Evolutionary conservation across 2,113 vertebrate genomes (phyloP).

Genomic region (Corvus cornix): DNA sequence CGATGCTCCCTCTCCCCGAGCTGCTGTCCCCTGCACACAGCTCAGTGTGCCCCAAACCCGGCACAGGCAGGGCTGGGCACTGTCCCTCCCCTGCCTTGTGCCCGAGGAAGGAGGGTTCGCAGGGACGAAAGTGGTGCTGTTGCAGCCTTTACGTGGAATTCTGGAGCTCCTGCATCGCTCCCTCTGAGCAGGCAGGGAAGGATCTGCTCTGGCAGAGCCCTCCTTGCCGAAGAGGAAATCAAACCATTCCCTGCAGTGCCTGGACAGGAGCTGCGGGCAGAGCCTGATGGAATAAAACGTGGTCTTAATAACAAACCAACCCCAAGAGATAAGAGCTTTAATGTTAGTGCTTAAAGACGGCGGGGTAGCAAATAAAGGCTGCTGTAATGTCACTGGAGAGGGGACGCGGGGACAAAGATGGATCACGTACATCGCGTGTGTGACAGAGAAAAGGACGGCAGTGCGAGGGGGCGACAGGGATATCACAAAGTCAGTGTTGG

Average conservation of each 20-base stretch:
- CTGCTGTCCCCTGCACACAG: not conserved
- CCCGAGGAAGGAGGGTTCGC: not conserved
- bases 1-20: not conserved
- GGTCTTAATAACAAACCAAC: constrained; percentile 50
- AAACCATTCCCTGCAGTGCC: not conserved
- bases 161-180: not conserved
- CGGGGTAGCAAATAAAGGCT: constrained; percentile 20
- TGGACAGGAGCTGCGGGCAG: not conserved
- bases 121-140: accelerated
- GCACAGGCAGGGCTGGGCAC: not conserved
- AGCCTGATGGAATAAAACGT: constrained; percentile 34
- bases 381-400: constrained; percentile 38
- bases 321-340: constrained; percentile 11
- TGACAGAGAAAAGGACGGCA: constrained; percentile 69
- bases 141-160: accelerated
- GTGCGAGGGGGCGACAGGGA: constrained; percentile 62
- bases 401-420: constrained; percentile 49
- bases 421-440: constrained; percentile 48
- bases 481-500: constrained; percentile 66
- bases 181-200: not conserved
- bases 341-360: not conserved
- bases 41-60: not conserved
- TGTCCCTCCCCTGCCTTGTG: accelerated
- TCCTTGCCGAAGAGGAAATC: constrained; percentile 10
- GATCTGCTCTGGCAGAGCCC: not conserved